These are phyloP conservation scores for Teleiodes luculella DNA, from an alignment of 2,888 invertebrate species.

Conservation along the genomic window DNA sequence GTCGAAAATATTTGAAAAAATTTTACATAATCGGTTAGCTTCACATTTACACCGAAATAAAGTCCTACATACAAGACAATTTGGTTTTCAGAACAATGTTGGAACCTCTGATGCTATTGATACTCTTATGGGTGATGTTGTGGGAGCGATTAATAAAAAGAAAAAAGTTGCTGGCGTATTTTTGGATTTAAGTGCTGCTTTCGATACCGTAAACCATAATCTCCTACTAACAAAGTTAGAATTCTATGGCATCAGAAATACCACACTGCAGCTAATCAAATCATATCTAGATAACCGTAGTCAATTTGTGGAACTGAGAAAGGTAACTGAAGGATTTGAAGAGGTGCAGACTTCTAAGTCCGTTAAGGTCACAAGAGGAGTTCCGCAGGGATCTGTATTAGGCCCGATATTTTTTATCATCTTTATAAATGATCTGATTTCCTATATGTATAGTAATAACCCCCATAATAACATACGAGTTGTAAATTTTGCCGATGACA, in stretches of 20 bases:
- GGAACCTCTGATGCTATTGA: background rate
- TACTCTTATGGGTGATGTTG: background rate
- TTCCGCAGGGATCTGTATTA: background rate
- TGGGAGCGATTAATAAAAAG: background rate
- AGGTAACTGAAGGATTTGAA: background rate
- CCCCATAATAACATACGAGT: background rate
- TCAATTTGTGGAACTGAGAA: conserved; percentile 2
- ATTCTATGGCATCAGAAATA: background rate
- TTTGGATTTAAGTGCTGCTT: conserved; percentile 5
- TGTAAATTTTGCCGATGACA: conserved; percentile 6
- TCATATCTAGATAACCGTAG: conserved; percentile 1
- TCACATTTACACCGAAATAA: background rate
- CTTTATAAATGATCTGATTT: background rate
- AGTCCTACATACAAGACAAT: background rate
- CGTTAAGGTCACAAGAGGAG: background rate
- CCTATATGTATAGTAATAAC: background rate
- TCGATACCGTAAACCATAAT: background rate
- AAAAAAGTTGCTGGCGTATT: background rate
- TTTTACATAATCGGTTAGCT: no score
- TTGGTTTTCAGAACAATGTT: background rate
- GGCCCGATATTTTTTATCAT: background rate
- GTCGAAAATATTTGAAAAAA: no score
- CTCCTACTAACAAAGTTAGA: background rate
- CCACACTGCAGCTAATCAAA: background rate
- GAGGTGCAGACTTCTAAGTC: no score